Evolutionary conservation across 1,140 invertebrate species (phyloP), one percentile per base, ranked within the genome.

Genomic region (Pararge aegeria): DNA sequence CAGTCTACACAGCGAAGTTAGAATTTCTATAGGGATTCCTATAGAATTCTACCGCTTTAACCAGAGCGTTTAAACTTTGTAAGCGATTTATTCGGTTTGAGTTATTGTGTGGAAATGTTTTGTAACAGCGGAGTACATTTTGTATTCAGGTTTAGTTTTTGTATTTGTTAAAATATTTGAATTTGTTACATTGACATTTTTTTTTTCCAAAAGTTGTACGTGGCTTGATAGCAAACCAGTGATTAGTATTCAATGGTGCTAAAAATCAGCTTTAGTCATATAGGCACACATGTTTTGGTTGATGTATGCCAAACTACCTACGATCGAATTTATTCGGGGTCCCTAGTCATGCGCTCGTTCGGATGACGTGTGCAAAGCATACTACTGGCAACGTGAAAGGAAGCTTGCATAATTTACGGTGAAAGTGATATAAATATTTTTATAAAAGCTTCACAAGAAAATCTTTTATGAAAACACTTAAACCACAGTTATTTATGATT

Each of bases 31-130:
- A 42, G 38, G 13, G 13, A 42, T 16, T 46, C 15, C 19, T 46
- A 46, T 21, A 46, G 44, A 21, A 46, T 46, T 46, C 44, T 5
- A 20, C 18, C 20, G 20, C 44, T 46, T 46, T 24, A 46, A 46
- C 44, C 44, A 21, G 44, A 46, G 20, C 20, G 44, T 6, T 46
- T 21, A 46, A 46, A 46, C 44, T 46, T 46, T 46, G 44, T 46
- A 46, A 46, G 44, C 44, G 44, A 46, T 46, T 46, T 21, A 46
- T 46, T 20, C 44, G 44, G 44, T n/a, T 20, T 20, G 20, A 46
- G 44, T 21, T 46, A 46, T 46, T 46, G 30, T 24, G 44, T 24
- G 44, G 19, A 24, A 46, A 46, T 21, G 44, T 46, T 46, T 46
- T 46, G 15, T 46, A 46, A 20, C 18, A 46, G 1, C 12, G 19